phyloP scores from a whole-genome alignment of 2,888 invertebrate genomes.

The Drosophila neutralis region DNA sequence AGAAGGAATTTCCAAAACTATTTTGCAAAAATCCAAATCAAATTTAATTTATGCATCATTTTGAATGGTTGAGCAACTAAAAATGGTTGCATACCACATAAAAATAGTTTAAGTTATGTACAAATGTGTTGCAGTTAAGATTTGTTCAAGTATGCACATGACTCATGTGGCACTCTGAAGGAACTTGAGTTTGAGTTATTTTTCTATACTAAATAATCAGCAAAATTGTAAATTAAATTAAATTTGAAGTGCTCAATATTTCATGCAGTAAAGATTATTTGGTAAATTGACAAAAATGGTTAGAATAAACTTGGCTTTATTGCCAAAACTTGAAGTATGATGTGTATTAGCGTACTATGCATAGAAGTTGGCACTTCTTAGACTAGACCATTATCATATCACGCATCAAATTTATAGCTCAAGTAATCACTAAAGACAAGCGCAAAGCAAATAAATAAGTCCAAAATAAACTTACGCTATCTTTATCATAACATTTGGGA shows the following conservation, averaged over 20 bases:
- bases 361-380: background rate
- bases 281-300: background rate
- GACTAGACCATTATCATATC: background rate
- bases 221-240: background rate
- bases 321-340: background rate
- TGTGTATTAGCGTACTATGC: background rate
- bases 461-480: background rate
- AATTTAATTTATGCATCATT: background rate
- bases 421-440: background rate
- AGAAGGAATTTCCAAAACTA: background rate
- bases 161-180: too few species aligned
- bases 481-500: background rate
- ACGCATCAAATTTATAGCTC: background rate
- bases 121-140: too few species aligned
- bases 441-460: background rate
- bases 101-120: background rate
- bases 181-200: too few species aligned
- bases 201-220: background rate
- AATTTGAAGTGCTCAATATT: background rate
- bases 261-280: background rate
- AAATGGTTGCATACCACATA: too few species aligned
- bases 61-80: too few species aligned
- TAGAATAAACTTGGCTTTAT: background rate
- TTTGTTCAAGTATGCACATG: too few species aligned
- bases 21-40: background rate